Conservation (phyloP, 35 echinoderm and acorn worm species). For the Stichopus chloronotus region DNA sequence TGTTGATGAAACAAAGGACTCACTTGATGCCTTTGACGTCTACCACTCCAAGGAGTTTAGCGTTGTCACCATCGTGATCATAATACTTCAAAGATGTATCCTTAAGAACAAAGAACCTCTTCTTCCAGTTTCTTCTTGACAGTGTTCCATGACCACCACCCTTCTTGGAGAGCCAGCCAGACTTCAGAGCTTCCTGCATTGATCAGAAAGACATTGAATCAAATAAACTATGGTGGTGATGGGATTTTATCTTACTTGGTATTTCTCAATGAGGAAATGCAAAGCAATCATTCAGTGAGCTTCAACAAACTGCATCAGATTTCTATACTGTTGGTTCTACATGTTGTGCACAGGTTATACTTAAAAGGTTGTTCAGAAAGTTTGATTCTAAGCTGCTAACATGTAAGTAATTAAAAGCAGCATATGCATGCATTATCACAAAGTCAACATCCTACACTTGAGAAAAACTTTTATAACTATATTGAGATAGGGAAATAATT, state of each 20-base stretch:
- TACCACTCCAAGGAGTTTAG: constrained; percentile 81
- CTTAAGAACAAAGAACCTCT: constrained; percentile 93
- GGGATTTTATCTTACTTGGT: not conserved
- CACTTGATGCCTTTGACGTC: constrained; percentile 79
- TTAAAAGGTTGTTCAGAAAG: too few relatives aligned
- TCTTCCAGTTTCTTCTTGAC: constrained; percentile 96
- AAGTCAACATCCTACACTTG: too few relatives aligned
- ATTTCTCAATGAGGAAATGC: not conserved
- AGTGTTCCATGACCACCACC: constrained; percentile 92
- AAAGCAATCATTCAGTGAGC: not conserved
- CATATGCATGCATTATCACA: too few relatives aligned
- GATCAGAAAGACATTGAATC: not conserved
- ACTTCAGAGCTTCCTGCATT: constrained; percentile 91
- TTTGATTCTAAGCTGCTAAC: too few relatives aligned
- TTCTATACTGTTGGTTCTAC: too few relatives aligned
- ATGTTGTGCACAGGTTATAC: too few relatives aligned
- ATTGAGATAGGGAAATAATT: too few relatives aligned
- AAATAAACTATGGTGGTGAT: not conserved
- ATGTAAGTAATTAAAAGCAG: too few relatives aligned
- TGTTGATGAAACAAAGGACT: not conserved
- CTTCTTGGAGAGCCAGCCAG: constrained; percentile 96
- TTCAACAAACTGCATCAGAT: too few relatives aligned
- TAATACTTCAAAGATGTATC: constrained; percentile 85
- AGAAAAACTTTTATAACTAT: too few relatives aligned
- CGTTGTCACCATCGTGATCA: constrained; percentile 79